A percentile compares a stretch with the other conserved stretches of the same genome.
Conservation (phyloP, 1,140 invertebrate species). For the Hylyphantes graminicola region DNA sequence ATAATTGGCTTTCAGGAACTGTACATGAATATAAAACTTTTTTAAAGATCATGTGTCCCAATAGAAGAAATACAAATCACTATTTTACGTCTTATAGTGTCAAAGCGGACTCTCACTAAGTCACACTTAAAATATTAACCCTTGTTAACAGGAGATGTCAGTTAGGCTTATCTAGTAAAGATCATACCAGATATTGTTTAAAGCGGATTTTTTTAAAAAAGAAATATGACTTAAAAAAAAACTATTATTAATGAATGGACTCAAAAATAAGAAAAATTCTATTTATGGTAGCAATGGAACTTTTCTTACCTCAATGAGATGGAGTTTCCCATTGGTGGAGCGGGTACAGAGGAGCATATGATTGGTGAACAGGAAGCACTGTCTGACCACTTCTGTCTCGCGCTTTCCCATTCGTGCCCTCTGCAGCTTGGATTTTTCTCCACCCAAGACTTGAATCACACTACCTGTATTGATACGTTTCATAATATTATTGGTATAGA, state of each 20-base stretch:
- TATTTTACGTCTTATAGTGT: too few species aligned
- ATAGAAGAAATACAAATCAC: too few species aligned
- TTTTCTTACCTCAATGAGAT: constrained; percentile 77
- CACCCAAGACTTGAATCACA: constrained; percentile 76
- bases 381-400: constrained; percentile 80
- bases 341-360: constrained; percentile 85
- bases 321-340: constrained; percentile 84
- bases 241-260: not conserved
- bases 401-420: constrained; percentile 75
- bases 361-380: constrained; percentile 90
- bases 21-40: too few species aligned
- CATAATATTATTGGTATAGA: too few species aligned
- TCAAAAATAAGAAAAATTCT: not conserved
- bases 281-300: not conserved
- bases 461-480: constrained; percentile 71
- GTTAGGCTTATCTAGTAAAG: too few species aligned
- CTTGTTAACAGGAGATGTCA: too few species aligned
- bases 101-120: too few species aligned
- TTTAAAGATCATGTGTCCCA: too few species aligned
- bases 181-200: too few species aligned
- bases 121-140: too few species aligned
- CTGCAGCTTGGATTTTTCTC: constrained; percentile 74
- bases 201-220: too few species aligned
- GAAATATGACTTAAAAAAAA: not conserved
- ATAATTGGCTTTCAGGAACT: too few species aligned